A percentile compares a stretch with the other conserved stretches of the same genome.
These are phyloP conservation scores for Gallinago jamesoni DNA, from an alignment of 2,113 vertebrate genomes.

Conservation along the genomic window DNA sequence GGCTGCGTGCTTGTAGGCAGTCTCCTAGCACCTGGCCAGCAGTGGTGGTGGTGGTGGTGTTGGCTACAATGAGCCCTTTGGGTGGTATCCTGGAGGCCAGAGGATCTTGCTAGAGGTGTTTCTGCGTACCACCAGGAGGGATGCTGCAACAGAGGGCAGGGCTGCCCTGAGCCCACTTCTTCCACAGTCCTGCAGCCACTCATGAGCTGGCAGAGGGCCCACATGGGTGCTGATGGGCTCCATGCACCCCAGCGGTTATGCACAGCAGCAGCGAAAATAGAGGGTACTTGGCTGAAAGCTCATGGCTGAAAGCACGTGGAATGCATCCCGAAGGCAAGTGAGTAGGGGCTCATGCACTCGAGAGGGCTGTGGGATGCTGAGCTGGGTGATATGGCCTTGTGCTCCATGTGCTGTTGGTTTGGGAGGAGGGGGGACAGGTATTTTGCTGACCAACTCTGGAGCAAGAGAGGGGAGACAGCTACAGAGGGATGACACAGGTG, in stretches of 20 bases:
- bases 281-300: background rate
- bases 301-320: background rate
- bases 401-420: background rate
- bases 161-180: background rate
- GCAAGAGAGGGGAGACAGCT: background rate
- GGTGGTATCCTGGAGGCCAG: background rate
- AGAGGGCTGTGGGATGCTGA: background rate
- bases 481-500: rapidly evolving
- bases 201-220: rapidly evolving
- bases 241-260: too few species aligned
- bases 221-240: rapidly evolving
- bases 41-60: background rate
- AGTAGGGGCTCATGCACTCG: rapidly evolving
- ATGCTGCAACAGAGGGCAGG: background rate
- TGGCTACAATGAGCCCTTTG: background rate
- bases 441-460: background rate
- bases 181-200: background rate
- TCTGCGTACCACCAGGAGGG: background rate
- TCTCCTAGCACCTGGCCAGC: background rate
- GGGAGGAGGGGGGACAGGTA: background rate
- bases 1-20: background rate
- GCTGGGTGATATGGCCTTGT: background rate
- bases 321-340: background rate
- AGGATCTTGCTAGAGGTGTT: background rate
- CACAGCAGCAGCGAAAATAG: rapidly evolving